Evolutionary conservation across 2,797 vertebrate species (phyloP), one percentile per base, ranked within the genome.

Genomic region (Syngnathus acus): DNA sequence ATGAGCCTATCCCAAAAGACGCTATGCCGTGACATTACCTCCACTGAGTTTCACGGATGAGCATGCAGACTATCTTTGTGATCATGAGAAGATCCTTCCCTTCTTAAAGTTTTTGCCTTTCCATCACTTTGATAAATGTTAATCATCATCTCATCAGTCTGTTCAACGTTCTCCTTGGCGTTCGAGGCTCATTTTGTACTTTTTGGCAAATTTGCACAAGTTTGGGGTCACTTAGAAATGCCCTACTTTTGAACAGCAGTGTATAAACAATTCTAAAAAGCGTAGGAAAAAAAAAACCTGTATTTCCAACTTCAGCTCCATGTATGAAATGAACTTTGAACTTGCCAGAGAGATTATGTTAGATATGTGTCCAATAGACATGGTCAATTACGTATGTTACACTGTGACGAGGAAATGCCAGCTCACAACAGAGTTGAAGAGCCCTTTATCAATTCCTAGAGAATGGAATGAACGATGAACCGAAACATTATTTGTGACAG

Each of bases 401-500:
- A 58, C 16, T 37, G 32, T 37, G 26, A 57, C 37, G 11, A 17
- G 54, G 32, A 32, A 32, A 32, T 4, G 32, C 32, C 4, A 32
- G 32, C 3, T 32, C 32, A 32, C 32, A 32, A 11, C 17, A 58
- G 26, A 58, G 14, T 17, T 17, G 55, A 48, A 23, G 13, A 23
- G 26, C 37, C 38, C 19, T 37, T 58, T 58, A 4, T 3, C 32
- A 58, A 58, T 58, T 37, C 8, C 9, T 37, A 38, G 55, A 38
- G 55, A 38, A 58, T 16, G 14, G 55, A 37, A 58, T 58, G 55
- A 58, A 58, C 38, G 55, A 58, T 58, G 55, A 38, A 37, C 32
- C 10, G 32, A 58, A 58, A 58, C 32, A 58, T 58, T 58, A 58
- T 58, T 58, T 58, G 26, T 58, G 55, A 58, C 55, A 58, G 55